Evolutionary conservation across 2,797 vertebrate species (phyloP).

Genomic region (Esox lucius): DNA sequence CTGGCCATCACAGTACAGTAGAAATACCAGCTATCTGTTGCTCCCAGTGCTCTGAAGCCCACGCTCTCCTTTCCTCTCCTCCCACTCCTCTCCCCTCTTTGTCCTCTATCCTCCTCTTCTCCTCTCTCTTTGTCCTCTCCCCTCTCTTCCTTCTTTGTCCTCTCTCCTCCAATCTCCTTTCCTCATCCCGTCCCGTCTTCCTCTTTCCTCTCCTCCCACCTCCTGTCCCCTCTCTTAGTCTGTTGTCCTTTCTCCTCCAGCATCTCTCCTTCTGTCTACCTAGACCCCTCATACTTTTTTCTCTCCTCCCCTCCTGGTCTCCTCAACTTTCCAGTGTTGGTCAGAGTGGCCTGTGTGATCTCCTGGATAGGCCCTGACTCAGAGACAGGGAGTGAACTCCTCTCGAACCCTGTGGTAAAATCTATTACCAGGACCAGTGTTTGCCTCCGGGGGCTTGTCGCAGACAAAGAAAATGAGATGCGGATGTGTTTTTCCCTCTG

Average conservation of each 20-base stretch:
- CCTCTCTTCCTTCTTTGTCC: not conserved
- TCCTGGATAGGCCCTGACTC: not conserved
- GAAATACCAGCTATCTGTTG: not conserved
- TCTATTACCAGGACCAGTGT: conserved; percentile 35
- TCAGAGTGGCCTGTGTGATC: conserved; percentile 7
- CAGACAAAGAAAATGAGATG: conserved; percentile 33
- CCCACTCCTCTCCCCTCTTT: not conserved
- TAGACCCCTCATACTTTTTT: not conserved
- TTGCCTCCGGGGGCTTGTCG: conserved; percentile 33
- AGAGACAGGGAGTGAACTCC: not conserved
- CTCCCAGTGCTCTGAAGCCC: not conserved
- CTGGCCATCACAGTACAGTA: not conserved
- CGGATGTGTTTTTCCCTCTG: conserved; percentile 18
- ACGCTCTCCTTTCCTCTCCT: not conserved
- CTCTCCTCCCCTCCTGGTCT: not conserved
- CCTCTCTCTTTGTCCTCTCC: not conserved
- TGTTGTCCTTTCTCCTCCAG: not conserved
- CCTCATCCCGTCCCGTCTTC: not conserved
- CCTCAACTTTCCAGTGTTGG: not conserved
- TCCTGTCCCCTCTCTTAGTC: not conserved
- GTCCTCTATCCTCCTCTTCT: not conserved
- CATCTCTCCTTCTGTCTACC: too few relatives aligned
- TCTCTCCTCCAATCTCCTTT: not conserved
- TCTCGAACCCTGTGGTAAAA: conserved; percentile 28
- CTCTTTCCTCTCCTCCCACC: not conserved